phyloP scores from a whole-genome alignment of 2,797 vertebrate genomes.

The Philypnodon macrostomus region DNA sequence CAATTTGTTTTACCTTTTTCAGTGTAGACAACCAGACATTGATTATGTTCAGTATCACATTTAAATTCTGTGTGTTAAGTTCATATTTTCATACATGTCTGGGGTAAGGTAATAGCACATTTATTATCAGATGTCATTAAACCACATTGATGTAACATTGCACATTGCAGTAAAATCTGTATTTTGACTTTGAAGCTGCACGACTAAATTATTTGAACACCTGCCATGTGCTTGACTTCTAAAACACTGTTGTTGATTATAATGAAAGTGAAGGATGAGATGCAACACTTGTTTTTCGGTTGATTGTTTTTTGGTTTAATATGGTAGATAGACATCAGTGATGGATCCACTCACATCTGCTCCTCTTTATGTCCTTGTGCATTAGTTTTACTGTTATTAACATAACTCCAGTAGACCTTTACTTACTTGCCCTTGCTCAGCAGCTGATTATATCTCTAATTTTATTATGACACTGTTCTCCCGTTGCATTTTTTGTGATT shows the following conservation, averaged over 20 bases:
- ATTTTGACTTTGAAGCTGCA: background rate
- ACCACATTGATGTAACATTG: too few relatives aligned
- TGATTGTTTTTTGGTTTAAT: background rate
- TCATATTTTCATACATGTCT: too few relatives aligned
- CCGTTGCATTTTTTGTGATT: slow-evolving; percentile 36
- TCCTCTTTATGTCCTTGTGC: slow-evolving; percentile 22
- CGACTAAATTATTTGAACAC: background rate
- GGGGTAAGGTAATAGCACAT: too few relatives aligned
- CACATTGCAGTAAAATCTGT: background rate
- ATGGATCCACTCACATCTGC: slow-evolving; percentile 2
- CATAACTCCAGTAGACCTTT: slow-evolving; percentile 25
- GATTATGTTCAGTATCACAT: too few relatives aligned
- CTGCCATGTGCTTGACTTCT: slow-evolving; percentile 1
- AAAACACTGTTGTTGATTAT: background rate
- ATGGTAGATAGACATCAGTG: slow-evolving; percentile 9
- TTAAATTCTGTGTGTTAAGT: too few relatives aligned
- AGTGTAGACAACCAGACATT: too few relatives aligned
- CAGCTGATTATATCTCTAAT: slow-evolving; percentile 39
- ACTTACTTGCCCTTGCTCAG: slow-evolving; percentile 27
- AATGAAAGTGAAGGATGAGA: slow-evolving; percentile 1
- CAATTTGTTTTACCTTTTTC: too few relatives aligned
- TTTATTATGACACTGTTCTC: slow-evolving; percentile 39
- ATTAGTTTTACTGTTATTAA: slow-evolving; percentile 32
- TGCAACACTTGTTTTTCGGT: background rate
- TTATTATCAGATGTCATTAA: too few relatives aligned